Evolutionary conservation across 2,888 invertebrate species (phyloP), one percentile per base, ranked within the genome.

Genomic region (Diaphora mendica): DNA sequence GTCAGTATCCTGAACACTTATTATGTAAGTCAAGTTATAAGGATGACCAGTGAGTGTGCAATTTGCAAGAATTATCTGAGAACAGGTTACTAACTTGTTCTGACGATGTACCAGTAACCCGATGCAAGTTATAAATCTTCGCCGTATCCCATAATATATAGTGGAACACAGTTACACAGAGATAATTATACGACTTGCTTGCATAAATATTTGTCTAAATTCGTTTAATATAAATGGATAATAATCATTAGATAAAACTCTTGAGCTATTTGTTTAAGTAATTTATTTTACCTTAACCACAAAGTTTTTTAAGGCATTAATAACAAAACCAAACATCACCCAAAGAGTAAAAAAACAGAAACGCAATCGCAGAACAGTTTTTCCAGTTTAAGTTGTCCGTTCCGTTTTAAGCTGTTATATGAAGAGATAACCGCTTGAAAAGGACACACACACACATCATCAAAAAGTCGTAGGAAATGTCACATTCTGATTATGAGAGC

Each of bases 51-150:
- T n/a, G 35, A 23, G 62, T 44, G 33, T n/a, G 62, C 59, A 70
- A 67, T 70, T 70, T 62, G 65, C 64, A 44, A 74, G 70, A 74
- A 51, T 70, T 48, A 68, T 70, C 73, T 64, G 39, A 71, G 67
- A 74, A 74, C 74, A 44, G 74, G 74, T 71, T 71, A 35, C 15
- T 39, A 68, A 74, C 74, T 68, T 26, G 74, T 74, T 71, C 44
- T 44, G 33, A 17, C 26, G 26, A 26, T 62, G 74, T 70, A 35
- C 74, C 70, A 67, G 70, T 71, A 70, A 74, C 74, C 74, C 33
- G 70, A 74, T 71, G 64, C 70, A 35, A 30, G 39, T 64, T 30
- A 51, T 62, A 30, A n/a, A 70, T 30, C 30, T 17, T 30, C 2
- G 7, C 59, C 35, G 65, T 44, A 55, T 68, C 35, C 48, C 26